Evolutionary conservation across 1,140 invertebrate species (phyloP).

Genomic region (Vanessa atalanta): DNA sequence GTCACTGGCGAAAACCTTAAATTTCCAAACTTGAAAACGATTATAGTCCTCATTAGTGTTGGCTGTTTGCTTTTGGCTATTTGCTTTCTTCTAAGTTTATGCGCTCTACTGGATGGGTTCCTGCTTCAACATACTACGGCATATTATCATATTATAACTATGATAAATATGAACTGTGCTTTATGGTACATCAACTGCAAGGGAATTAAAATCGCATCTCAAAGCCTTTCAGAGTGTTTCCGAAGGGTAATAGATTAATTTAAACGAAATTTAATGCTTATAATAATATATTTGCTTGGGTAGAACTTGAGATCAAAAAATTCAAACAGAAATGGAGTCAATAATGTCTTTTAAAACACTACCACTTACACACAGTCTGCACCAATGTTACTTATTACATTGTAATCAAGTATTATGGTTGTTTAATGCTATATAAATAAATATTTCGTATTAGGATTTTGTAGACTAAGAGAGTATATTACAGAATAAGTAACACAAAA

Average conservation of each 20-base stretch:
- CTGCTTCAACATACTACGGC: conserved; percentile 82
- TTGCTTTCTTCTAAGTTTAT: conserved; percentile 81
- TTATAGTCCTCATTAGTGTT: conserved; percentile 82
- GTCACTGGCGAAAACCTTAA: conserved; percentile 81
- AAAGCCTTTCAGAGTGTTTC: conserved; percentile 78
- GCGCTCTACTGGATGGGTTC: conserved; percentile 82
- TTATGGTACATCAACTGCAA: conserved; percentile 84
- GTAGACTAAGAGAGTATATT: too few relatives aligned
- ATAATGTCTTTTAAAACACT: too few relatives aligned
- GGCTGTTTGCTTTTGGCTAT: conserved; percentile 82
- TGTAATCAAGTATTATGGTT: too few relatives aligned
- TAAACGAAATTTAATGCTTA: neutral
- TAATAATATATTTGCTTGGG: too few relatives aligned
- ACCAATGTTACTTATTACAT: too few relatives aligned
- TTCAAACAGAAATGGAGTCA: too few relatives aligned
- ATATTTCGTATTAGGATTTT: too few relatives aligned
- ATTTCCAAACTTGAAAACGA: conserved; percentile 81
- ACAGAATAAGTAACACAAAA: too few relatives aligned
- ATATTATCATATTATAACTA: conserved; percentile 84
- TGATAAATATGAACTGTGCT: conserved; percentile 85
- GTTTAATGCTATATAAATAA: too few relatives aligned
- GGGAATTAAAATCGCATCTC: conserved; percentile 82
- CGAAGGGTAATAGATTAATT: conserved; percentile 60
- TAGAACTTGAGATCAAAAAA: too few relatives aligned
- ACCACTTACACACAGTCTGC: too few relatives aligned